Conservation (phyloP, 92 coral and sea anemone genomes). For the Chrysogorgia sp. region DNA sequence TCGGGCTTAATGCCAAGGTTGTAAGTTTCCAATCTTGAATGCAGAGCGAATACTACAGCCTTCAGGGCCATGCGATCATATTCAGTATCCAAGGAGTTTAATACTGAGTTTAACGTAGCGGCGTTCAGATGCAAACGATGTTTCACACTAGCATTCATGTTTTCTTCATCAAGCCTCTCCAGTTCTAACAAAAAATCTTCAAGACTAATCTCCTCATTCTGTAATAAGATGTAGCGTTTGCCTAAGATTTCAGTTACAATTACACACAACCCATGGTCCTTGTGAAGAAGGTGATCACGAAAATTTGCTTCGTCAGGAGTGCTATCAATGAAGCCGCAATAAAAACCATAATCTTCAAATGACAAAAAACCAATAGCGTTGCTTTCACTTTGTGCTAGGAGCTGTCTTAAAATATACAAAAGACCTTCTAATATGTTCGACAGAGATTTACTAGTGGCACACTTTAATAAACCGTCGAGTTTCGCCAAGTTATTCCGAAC, state of each 20-base stretch:
- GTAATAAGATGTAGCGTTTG: constrained; percentile 63
- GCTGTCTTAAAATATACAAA: constrained; percentile 57
- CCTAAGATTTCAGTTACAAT: constrained; percentile 53
- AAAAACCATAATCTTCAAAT: constrained; percentile 61
- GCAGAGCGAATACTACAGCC: constrained; percentile 58
- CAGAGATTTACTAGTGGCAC: constrained; percentile 45
- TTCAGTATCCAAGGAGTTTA: constrained; percentile 55
- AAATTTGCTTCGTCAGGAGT: constrained; percentile 56
- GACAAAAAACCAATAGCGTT: constrained; percentile 56
- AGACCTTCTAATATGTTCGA: constrained; percentile 42
- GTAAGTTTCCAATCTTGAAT: constrained; percentile 65
- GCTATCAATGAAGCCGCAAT: constrained; percentile 66
- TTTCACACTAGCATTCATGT: constrained; percentile 39
- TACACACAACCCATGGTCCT: constrained; percentile 67
- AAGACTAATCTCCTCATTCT: constrained; percentile 62
- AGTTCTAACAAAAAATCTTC: constrained; percentile 57
- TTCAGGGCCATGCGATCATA: constrained; percentile 64
- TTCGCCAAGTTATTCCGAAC: constrained; percentile 56
- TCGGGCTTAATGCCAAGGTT: constrained; percentile 68
- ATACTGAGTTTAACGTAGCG: constrained; percentile 35
- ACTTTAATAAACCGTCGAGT: constrained; percentile 55
- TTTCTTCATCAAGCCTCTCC: constrained; percentile 55
- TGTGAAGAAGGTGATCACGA: constrained; percentile 64
- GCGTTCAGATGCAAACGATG: constrained; percentile 42
- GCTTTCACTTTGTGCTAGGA: constrained; percentile 39